These are phyloP conservation scores for Ecdyonurus torrentis DNA, from an alignment of 2,888 invertebrate species.

Conservation along the genomic window DNA sequence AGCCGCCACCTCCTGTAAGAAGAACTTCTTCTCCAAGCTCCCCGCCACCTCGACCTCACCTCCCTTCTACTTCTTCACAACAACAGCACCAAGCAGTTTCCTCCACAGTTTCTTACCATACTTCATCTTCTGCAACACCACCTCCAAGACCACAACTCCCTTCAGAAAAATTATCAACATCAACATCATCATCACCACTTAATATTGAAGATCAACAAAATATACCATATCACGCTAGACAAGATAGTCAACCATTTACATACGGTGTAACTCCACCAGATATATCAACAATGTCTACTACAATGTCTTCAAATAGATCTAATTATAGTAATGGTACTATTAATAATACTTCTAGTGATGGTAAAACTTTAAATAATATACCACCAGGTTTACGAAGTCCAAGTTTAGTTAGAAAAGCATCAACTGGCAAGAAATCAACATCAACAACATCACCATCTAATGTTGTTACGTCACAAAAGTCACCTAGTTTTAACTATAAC, in stretches of 20 bases:
- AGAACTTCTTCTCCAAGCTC: not conserved
- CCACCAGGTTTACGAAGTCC: slow-evolving; percentile 61
- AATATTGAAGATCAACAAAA: slow-evolving; percentile 39
- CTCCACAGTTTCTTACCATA: slow-evolving; percentile 9
- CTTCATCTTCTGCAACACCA: slow-evolving; percentile 14
- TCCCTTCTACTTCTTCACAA: not conserved
- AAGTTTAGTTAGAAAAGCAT: slow-evolving; percentile 62
- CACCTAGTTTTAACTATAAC: not conserved
- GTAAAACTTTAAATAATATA: not conserved
- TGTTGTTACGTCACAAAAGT: too few species aligned
- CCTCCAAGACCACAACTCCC: slow-evolving; percentile 22
- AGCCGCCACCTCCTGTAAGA: slow-evolving; percentile 6
- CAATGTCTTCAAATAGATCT: slow-evolving; percentile 16
- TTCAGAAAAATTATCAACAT: slow-evolving; percentile 23
- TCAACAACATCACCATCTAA: not conserved
- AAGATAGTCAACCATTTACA: slow-evolving; percentile 75
- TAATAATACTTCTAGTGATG: not conserved
- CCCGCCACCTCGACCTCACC: not conserved
- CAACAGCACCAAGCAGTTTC: slow-evolving; percentile 2
- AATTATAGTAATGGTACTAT: slow-evolving; percentile 20
- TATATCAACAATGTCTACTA: not conserved
- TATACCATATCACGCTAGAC: slow-evolving; percentile 83
- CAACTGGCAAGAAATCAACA: slow-evolving; percentile 18
- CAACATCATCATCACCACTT: slow-evolving; percentile 32
- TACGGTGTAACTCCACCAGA: slow-evolving; percentile 43